A percentile compares a stretch with the other conserved stretches of the same genome.
Conservation (phyloP, 1,140 invertebrate species). For the Drosophila gunungcola region DNA sequence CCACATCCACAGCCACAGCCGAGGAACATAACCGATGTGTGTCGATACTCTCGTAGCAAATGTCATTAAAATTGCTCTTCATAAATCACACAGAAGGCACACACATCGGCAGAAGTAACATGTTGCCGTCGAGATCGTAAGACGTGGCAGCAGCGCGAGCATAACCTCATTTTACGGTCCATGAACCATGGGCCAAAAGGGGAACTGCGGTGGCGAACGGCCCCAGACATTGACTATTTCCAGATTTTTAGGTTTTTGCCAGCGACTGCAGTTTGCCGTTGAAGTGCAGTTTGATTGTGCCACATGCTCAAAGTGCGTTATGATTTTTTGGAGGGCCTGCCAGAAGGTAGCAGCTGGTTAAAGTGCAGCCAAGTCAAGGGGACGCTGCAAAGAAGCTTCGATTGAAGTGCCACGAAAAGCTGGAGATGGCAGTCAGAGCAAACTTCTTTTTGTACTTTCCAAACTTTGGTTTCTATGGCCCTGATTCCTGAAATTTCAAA, state of each 20-base stretch:
- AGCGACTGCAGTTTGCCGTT: slow-evolving; percentile 16
- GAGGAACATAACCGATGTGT: slow-evolving; percentile 58
- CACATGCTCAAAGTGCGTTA: slow-evolving; percentile 58
- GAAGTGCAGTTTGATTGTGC: slow-evolving; percentile 67
- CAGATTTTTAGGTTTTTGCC: slow-evolving; percentile 30
- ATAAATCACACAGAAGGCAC: slow-evolving; percentile 74
- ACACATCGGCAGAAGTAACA: slow-evolving; percentile 47
- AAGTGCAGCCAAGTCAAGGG: slow-evolving; percentile 27
- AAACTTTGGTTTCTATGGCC: no score
- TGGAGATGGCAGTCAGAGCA: slow-evolving; percentile 2
- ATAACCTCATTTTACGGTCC: slow-evolving; percentile 83
- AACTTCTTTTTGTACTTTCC: slow-evolving; percentile 3
- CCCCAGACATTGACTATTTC: slow-evolving; percentile 29
- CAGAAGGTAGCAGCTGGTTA: slow-evolving; percentile 40
- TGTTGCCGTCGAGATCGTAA: slow-evolving; percentile 23
- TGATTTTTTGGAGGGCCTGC: slow-evolving; percentile 70
- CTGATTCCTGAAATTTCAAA: not conserved
- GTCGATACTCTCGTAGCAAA: slow-evolving; percentile 76
- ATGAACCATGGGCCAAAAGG: slow-evolving; percentile 57
- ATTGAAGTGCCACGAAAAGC: not conserved
- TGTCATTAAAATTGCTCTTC: slow-evolving; percentile 84
- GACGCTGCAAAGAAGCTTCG: slow-evolving; percentile 1
- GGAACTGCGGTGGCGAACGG: not conserved
- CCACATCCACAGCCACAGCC: slow-evolving; percentile 7
- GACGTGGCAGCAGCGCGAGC: slow-evolving; percentile 63